A percentile compares a stretch with the other conserved stretches of the same genome.
Evolutionary conservation across 1,140 invertebrate genomes (phyloP).

Genomic region (Procambarus virginalis): DNA sequence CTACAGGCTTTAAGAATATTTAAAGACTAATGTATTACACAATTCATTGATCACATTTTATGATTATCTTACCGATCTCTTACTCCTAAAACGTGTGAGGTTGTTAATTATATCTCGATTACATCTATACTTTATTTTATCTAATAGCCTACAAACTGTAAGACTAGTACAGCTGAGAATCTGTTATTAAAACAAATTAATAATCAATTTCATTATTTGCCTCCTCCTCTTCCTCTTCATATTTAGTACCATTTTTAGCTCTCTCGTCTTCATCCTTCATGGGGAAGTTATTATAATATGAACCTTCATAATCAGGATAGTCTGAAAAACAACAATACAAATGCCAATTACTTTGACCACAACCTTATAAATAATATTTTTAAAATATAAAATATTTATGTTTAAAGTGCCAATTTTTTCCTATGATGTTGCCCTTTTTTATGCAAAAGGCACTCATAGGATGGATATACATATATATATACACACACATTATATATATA

Average conservation of each 20-base stretch:
- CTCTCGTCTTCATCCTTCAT: conserved; percentile 70
- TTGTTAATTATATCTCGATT: not conserved
- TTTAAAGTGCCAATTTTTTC: too few relatives aligned
- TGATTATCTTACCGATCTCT: not conserved
- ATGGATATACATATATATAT: too few relatives aligned
- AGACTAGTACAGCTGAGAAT: not conserved
- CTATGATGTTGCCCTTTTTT: too few relatives aligned
- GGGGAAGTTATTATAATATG: conserved; percentile 69
- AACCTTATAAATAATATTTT: not conserved
- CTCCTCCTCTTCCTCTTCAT: conserved; percentile 69
- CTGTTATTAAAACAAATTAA: conserved; percentile 12
- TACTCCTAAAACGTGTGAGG: not conserved
- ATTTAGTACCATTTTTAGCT: conserved; percentile 70
- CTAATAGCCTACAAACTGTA: not conserved
- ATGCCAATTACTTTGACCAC: not conserved
- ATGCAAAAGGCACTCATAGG: too few relatives aligned
- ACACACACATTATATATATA: too few relatives aligned
- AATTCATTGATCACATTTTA: not conserved
- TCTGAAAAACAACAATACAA: conserved; percentile 28
- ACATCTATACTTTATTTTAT: not conserved
- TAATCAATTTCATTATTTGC: conserved; percentile 69
- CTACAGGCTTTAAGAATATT: not conserved
- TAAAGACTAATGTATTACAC: not conserved
- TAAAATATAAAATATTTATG: not conserved
- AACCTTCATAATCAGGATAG: conserved; percentile 65